Conservation (phyloP, 2,797 vertebrate species). For the Fratercula arctica region DNA sequence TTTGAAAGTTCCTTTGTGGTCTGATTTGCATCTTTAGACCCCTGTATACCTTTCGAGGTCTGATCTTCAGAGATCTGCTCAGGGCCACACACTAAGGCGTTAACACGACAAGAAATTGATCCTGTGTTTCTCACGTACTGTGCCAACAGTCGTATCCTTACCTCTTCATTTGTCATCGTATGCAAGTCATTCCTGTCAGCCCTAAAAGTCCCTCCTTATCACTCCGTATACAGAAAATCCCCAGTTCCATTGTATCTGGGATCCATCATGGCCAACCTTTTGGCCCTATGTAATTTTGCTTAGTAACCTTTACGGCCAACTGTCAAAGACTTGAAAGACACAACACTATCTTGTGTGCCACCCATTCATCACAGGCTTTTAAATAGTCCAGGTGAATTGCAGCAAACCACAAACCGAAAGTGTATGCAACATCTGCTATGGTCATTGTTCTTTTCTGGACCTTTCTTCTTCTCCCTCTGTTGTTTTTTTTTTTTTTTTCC, state of each 20-base stretch:
- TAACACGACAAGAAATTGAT: not conserved
- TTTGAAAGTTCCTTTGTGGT: not conserved
- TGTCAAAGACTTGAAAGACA: conserved; percentile 46
- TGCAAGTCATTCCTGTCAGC: not conserved
- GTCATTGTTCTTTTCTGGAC: not conserved
- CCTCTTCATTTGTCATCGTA: conserved; percentile 37
- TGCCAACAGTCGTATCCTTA: not conserved
- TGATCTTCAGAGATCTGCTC: not conserved
- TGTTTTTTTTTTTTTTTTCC: not conserved
- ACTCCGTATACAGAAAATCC: not conserved
- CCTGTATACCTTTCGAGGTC: not conserved
- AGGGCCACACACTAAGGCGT: not conserved
- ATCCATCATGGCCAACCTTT: conserved; percentile 54
- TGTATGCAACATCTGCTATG: not conserved
- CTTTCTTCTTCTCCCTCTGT: not conserved
- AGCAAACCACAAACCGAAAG: not conserved
- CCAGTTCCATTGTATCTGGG: conserved; percentile 45
- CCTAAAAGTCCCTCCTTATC: conserved; percentile 43
- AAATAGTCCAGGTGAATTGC: conserved; percentile 44
- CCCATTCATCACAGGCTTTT: conserved; percentile 42
- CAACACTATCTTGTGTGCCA: not conserved
- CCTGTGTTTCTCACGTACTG: fast-evolving
- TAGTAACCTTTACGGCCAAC: conserved; percentile 7
- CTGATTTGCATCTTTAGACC: not conserved
- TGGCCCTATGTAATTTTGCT: conserved; percentile 38